Percentiles rank a stretch among this genome's conserved stretches.
Conservation (phyloP, 2,888 invertebrate species). For the Brenthis daphne region DNA sequence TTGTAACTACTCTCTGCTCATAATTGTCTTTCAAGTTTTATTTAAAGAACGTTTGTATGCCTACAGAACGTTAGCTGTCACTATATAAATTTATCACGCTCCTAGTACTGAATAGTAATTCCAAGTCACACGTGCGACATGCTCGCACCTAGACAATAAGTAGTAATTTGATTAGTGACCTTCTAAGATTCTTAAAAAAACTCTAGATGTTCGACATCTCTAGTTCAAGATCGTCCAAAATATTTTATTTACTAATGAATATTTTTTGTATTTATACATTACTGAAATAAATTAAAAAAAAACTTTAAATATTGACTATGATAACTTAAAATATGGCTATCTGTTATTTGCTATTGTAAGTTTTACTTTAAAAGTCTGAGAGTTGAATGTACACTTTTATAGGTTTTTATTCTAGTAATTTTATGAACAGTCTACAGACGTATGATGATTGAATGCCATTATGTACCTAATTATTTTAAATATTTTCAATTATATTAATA, state of each 20-base stretch:
- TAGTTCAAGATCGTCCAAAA: background rate
- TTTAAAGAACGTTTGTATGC: slow-evolving; percentile 66
- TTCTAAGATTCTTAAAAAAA: slow-evolving; percentile 39
- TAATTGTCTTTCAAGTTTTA: slow-evolving; percentile 58
- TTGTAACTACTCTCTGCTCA: slow-evolving; percentile 45
- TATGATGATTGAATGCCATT: no score
- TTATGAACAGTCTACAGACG: no score
- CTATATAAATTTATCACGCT: slow-evolving; percentile 71
- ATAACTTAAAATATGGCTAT: no score
- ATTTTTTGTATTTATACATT: background rate
- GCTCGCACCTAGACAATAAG: slow-evolving; percentile 67
- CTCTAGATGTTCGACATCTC: background rate
- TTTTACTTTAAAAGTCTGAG: no score
- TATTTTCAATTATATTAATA: no score
- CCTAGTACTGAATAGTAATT: slow-evolving; percentile 67
- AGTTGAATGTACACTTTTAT: no score
- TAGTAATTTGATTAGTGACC: slow-evolving; percentile 61
- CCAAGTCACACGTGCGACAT: slow-evolving; percentile 59
- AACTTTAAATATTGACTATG: no score
- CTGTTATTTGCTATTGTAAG: no score
- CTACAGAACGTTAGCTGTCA: slow-evolving; percentile 59
- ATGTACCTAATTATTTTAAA: no score
- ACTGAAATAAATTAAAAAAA: no score
- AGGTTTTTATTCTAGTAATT: no score
- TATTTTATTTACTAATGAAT: background rate